Percentiles rank a stretch among this genome's conserved stretches.
phyloP scores from a whole-genome alignment of 2,888 invertebrate species.

The Liopterus haemorrhoidalis region DNA sequence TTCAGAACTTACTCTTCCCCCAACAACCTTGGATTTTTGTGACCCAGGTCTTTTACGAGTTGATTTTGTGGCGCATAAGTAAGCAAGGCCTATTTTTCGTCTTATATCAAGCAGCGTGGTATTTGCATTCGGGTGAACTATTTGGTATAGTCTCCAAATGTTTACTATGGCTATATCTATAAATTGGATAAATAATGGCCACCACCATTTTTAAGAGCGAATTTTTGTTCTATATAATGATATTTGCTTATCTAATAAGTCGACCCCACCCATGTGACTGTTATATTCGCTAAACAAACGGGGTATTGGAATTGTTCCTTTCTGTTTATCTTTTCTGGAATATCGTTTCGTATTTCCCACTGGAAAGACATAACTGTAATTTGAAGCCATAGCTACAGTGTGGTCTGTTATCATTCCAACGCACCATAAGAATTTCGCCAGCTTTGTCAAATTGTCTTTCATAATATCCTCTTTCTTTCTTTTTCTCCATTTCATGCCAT shows the following conservation, averaged over 20 bases:
- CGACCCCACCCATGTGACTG: slow-evolving; percentile 19
- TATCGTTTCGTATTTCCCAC: slow-evolving; percentile 14
- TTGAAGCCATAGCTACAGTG: slow-evolving; percentile 12
- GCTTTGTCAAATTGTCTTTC: slow-evolving; percentile 19
- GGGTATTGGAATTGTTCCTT: slow-evolving; percentile 12
- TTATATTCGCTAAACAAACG: slow-evolving; percentile 13
- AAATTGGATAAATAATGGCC: slow-evolving; percentile 23
- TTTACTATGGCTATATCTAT: slow-evolving; percentile 21
- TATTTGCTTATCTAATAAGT: slow-evolving; percentile 19
- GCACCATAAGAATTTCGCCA: slow-evolving; percentile 18
- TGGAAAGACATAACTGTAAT: slow-evolving; percentile 18
- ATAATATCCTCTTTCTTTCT: slow-evolving; percentile 22
- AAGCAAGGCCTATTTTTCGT: not conserved
- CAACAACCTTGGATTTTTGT: slow-evolving; percentile 6
- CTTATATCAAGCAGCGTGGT: slow-evolving; percentile 8
- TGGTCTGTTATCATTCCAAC: slow-evolving; percentile 21
- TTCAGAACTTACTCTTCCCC: slow-evolving; percentile 6
- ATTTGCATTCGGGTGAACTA: slow-evolving; percentile 14
- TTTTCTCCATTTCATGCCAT: slow-evolving; percentile 21
- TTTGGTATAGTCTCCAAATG: slow-evolving; percentile 18
- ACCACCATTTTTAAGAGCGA: slow-evolving; percentile 21
- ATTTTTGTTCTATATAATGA: slow-evolving; percentile 17
- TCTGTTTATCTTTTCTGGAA: slow-evolving; percentile 11
- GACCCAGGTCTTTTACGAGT: slow-evolving; percentile 4
- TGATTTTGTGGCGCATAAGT: not conserved